Percentiles rank a stretch among this genome's conserved stretches.
phyloP scores from a whole-genome alignment of 2,113 vertebrate genomes.

The Stictonetta naevosa region DNA sequence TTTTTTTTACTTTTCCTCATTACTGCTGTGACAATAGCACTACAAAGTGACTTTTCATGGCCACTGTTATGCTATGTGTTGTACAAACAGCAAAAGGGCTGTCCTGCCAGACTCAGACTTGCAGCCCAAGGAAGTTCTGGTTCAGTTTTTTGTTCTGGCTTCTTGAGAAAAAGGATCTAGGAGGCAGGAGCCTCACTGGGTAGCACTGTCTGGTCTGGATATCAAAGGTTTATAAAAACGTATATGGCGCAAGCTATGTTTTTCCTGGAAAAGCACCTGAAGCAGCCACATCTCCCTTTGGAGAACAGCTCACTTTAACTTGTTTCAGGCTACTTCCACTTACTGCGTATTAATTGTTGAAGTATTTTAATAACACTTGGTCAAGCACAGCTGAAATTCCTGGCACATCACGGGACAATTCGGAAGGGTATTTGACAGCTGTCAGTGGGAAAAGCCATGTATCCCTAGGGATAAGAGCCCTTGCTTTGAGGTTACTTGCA shows the following conservation, averaged over 20 bases:
- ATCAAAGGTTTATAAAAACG: neutral
- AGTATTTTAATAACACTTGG: slow-evolving; percentile 66
- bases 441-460: slow-evolving; percentile 22
- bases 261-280: slow-evolving; percentile 13
- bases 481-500: slow-evolving; percentile 43
- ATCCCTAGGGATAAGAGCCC: slow-evolving; percentile 43
- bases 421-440: slow-evolving; percentile 56
- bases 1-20: neutral
- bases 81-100: neutral
- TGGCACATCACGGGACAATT: slow-evolving; percentile 30
- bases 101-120: neutral
- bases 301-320: neutral
- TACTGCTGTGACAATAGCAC: neutral
- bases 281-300: slow-evolving; percentile 24
- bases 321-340: slow-evolving; percentile 53
- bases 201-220: neutral
- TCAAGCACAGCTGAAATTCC: slow-evolving; percentile 39
- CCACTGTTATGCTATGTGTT: neutral
- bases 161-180: neutral
- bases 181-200: neutral
- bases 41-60: neutral
- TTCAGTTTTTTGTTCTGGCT: neutral
- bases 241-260: neutral
- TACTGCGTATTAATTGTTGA: slow-evolving; percentile 17
- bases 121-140: neutral